phyloP scores from a whole-genome alignment of 2,797 vertebrate species.

The Hypotaenidia philippensis region DNA sequence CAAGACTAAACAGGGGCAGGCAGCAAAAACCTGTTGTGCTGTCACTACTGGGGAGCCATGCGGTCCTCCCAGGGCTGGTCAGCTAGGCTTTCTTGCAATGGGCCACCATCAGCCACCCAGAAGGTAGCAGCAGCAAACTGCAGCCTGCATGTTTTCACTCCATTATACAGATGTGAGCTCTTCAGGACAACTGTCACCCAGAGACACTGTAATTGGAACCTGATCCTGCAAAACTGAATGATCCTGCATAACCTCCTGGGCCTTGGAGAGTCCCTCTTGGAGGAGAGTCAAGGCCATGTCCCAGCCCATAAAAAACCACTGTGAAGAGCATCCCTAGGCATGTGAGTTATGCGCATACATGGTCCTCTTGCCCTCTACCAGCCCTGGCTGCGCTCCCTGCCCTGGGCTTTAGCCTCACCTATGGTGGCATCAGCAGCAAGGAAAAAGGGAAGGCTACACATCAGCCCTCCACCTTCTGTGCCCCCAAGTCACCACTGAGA shows the following conservation, averaged over 20 bases:
- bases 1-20: not conserved
- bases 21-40: not conserved
- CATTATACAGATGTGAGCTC: not conserved
- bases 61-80: not conserved
- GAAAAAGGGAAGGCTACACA: fast-evolving
- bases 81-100: fast-evolving
- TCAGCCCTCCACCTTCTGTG: not conserved
- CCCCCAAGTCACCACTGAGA: not conserved
- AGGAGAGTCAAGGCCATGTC: not conserved
- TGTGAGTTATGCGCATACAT: fast-evolving
- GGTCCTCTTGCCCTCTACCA: not conserved
- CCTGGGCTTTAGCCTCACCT: not conserved
- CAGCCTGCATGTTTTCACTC: not conserved
- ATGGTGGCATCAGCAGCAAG: fast-evolving
- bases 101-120: not conserved
- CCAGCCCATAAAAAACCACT: not conserved
- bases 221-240: not conserved
- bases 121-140: not conserved
- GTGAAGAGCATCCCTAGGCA: not conserved
- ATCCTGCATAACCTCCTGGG: not conserved
- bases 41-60: fast-evolving
- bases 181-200: not conserved
- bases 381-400: not conserved
- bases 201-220: not conserved
- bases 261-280: not conserved